Conservation (phyloP, 2,113 vertebrate genomes). For the Notarius lentiginosus region DNA sequence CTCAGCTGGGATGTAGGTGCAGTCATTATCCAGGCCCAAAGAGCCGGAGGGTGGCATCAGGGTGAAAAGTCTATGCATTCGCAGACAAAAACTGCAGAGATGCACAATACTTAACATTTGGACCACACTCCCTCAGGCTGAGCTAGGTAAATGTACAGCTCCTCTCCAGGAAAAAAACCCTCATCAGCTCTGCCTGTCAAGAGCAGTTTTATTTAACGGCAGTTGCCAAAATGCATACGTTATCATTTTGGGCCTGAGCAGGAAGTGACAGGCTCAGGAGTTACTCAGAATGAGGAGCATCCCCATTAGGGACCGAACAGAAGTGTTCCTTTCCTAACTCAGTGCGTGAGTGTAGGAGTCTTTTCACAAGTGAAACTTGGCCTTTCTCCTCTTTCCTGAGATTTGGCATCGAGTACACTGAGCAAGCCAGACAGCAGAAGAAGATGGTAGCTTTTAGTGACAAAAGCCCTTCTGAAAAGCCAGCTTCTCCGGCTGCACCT, state of each 20-base stretch:
- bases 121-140: constrained; percentile 25
- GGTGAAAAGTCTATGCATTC: not conserved
- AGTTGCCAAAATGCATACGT: constrained; percentile 40
- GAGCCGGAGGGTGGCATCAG: not conserved
- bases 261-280: constrained; percentile 38
- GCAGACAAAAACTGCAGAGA: not conserved
- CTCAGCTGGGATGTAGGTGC: constrained; percentile 30
- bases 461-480: constrained; percentile 50
- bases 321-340: constrained; percentile 31
- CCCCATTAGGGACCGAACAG: constrained; percentile 27
- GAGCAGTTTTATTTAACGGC: constrained; percentile 36
- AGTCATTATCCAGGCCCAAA: constrained; percentile 12
- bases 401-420: constrained; percentile 40
- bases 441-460: constrained; percentile 43
- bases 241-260: constrained; percentile 33
- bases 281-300: constrained; percentile 35
- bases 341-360: constrained; percentile 36
- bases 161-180: not conserved
- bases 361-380: constrained; percentile 48
- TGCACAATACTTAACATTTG: constrained; percentile 23
- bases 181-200: constrained; percentile 47
- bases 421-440: constrained; percentile 41
- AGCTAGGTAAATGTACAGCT: constrained; percentile 23
- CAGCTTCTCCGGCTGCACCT: constrained; percentile 55
- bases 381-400: constrained; percentile 46